These are phyloP conservation scores for Gorilla gorilla DNA, from an alignment of 2,113 vertebrate species.

Conservation along the genomic window DNA sequence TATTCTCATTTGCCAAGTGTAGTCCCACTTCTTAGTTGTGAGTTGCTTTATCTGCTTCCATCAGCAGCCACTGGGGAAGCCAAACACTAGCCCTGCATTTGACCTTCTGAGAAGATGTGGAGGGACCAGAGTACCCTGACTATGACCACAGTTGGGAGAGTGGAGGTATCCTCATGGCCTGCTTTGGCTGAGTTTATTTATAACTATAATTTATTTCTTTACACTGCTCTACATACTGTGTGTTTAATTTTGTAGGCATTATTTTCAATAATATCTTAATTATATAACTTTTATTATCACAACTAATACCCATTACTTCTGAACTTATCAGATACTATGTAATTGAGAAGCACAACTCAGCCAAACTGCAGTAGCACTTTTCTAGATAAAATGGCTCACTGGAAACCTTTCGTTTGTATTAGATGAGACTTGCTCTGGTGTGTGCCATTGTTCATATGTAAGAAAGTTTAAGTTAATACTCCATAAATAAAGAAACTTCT, in stretches of 20 bases:
- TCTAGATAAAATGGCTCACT: background rate
- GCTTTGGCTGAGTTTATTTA: background rate
- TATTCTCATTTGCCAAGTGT: background rate
- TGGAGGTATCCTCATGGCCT: too few species aligned
- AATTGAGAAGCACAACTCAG: background rate
- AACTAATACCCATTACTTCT: background rate
- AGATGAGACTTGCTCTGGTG: background rate
- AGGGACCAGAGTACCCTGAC: too few species aligned
- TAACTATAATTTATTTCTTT: rapidly evolving
- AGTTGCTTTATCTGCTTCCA: background rate
- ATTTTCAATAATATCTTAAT: background rate
- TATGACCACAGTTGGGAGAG: background rate
- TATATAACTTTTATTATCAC: background rate
- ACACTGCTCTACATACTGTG: background rate
- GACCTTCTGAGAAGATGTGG: background rate
- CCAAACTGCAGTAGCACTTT: background rate
- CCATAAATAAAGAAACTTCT: background rate
- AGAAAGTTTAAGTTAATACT: background rate
- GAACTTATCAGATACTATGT: background rate
- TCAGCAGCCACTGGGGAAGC: background rate
- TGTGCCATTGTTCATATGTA: background rate
- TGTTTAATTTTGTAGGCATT: background rate
- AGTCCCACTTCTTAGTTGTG: background rate
- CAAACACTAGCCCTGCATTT: background rate
- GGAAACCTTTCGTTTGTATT: background rate